These are phyloP conservation scores for Patagioenas fasciata DNA, from an alignment of 2,113 vertebrate species.

Conservation along the genomic window DNA sequence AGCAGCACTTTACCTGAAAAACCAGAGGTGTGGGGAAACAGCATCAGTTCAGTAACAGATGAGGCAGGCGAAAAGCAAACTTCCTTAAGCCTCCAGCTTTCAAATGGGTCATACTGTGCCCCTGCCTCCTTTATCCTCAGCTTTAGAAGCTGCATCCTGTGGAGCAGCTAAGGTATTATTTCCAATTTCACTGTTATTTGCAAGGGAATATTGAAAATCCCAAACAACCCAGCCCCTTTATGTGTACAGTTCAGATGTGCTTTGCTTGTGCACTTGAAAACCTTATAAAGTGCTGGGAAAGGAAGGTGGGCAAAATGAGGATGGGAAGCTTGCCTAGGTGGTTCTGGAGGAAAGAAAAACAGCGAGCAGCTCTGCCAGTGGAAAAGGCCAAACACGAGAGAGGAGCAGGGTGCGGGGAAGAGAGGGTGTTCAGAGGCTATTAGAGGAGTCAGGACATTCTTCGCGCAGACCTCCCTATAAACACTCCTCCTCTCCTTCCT, in stretches of 20 bases:
- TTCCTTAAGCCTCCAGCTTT: neutral
- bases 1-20: neutral
- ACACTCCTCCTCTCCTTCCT: neutral
- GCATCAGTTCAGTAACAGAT: neutral
- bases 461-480: neutral
- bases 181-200: accelerated
- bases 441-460: neutral
- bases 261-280: neutral
- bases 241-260: accelerated
- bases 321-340: neutral
- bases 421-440: neutral
- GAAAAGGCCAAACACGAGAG: neutral
- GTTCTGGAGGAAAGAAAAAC: neutral
- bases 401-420: neutral
- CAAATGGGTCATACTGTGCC: accelerated
- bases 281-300: neutral
- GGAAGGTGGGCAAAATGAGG: neutral
- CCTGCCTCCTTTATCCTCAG: neutral
- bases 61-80: neutral
- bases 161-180: neutral
- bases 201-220: neutral
- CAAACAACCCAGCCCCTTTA: neutral
- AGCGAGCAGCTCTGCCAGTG: neutral
- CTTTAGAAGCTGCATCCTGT: neutral
- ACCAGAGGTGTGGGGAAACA: neutral